Evolutionary conservation across 2,113 vertebrate genomes (phyloP), one percentile per base, ranked within the genome.

Genomic region (Puffinus mauretanicus): DNA sequence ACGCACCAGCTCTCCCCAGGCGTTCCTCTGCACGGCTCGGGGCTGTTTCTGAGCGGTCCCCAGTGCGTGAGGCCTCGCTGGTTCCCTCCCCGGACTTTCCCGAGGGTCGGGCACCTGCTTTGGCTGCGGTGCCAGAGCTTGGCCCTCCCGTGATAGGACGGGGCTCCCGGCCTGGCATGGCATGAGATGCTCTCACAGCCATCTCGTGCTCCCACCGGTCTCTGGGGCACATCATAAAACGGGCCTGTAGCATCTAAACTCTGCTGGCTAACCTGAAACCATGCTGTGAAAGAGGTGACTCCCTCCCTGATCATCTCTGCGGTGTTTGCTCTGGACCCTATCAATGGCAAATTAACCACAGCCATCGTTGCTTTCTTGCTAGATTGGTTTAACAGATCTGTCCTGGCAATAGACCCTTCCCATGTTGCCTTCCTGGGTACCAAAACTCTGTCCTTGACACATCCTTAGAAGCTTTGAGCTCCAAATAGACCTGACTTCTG

Each of bases 391-490:
- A 40, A 44, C 44, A 52, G 80, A 29, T 67, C 76, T 60, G 4
- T 29, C 36, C 76, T 44, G 92, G 80, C 82, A 71, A 2, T 13
- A 49, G 46, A 65, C 49, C 25, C 49, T 65, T 79, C 78, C 90
- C 30, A 0, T 2, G 36, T 14, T 38, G 61, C 89, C 49, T 85
- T 69, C 58, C 83, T 30, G 20, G 94, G 96, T 87, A 69, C 81
- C 96, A 89, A 82, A 93, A 61, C 73, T 85, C 62, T 4, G 93
- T 96, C 87, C 96, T 91, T 96, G 91, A 57, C 75, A 61, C 87
- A 89, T 86, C 90, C 96, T 75, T 25, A 46, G 87, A 8, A 93
- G 62, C 90, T 92, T 88, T 82, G 92, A 93, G 90, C 93, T 97
- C 82, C 94, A 96, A 97, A 96, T 93, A 97, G 92, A 80, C 52